phyloP scores from a whole-genome alignment of 2,888 invertebrate genomes.

The Idaea dimidiata region DNA sequence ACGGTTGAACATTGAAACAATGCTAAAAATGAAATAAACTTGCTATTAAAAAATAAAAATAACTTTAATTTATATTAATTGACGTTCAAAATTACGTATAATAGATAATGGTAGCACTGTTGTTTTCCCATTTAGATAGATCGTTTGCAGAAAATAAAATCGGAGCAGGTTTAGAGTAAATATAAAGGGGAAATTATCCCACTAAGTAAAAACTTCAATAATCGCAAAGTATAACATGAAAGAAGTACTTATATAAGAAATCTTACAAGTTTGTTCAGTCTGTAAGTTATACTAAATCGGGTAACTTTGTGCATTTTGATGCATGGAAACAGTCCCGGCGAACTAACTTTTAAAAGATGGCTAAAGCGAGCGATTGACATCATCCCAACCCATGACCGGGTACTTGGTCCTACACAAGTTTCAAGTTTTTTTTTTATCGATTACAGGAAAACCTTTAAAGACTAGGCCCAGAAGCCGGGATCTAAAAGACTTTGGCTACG shows the following conservation, averaged over 20 bases:
- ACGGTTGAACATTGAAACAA: too few species aligned
- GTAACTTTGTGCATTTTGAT: conserved; percentile 32
- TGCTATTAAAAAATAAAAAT: too few species aligned
- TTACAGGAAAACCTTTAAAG: too few species aligned
- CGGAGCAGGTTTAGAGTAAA: background rate
- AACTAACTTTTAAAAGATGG: conserved; percentile 38
- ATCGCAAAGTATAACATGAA: background rate
- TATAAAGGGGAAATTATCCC: background rate
- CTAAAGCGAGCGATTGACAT: conserved; percentile 36
- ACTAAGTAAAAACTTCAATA: background rate
- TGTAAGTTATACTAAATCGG: conserved; percentile 25
- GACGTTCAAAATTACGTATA: too few species aligned
- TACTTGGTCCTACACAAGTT: conserved; percentile 31
- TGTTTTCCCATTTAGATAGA: too few species aligned
- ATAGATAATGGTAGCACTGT: too few species aligned
- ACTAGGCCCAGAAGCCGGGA: too few species aligned
- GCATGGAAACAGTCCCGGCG: conserved; percentile 35
- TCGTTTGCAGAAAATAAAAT: too few species aligned
- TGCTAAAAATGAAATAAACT: too few species aligned
- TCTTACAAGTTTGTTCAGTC: conserved; percentile 26
- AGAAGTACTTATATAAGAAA: conserved; percentile 10
- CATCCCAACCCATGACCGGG: conserved; percentile 26
- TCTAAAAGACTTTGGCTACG: too few species aligned
- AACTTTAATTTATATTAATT: too few species aligned
- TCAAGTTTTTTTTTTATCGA: conserved; percentile 10